phyloP scores from a whole-genome alignment of 53 echinoderm and acorn worm species.

The Hippasteria phrygiana region DNA sequence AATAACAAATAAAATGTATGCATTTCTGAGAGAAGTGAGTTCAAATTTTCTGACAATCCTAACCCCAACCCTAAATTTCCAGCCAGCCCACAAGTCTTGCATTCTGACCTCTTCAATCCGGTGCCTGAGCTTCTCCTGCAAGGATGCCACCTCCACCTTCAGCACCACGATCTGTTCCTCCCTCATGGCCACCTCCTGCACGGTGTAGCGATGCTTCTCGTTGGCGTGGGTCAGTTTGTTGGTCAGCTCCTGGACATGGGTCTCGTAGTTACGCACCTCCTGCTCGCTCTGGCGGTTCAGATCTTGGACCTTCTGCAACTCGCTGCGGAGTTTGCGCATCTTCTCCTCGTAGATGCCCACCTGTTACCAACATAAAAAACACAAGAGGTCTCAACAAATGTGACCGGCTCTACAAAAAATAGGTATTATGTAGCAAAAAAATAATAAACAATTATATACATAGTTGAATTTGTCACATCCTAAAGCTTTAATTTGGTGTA shows the following conservation, averaged over 20 bases:
- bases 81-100: not conserved
- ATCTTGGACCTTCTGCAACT: conserved; percentile 89
- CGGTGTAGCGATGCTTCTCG: conserved; percentile 77
- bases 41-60: too few species aligned
- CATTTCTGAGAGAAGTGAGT: too few species aligned
- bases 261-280: conserved; percentile 84
- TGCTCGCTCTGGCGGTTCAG: conserved; percentile 85
- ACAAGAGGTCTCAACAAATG: too few species aligned
- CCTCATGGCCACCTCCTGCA: conserved; percentile 92
- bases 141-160: conserved; percentile 94
- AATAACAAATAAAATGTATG: too few species aligned
- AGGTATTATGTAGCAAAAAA: too few species aligned
- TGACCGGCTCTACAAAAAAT: too few species aligned
- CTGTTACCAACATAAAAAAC: conserved; percentile 59
- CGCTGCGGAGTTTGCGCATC: conserved; percentile 84
- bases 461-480: too few species aligned
- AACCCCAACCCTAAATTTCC: not conserved
- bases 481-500: too few species aligned
- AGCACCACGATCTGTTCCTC: conserved; percentile 98
- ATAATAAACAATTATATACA: too few species aligned
- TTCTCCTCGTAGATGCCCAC: conserved; percentile 86
- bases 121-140: conserved; percentile 90
- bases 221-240: conserved; percentile 72
- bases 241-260: conserved; percentile 66
- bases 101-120: conserved; percentile 87